Evolutionary conservation across 2,113 vertebrate species (phyloP).

Genomic region (Parus major): DNA sequence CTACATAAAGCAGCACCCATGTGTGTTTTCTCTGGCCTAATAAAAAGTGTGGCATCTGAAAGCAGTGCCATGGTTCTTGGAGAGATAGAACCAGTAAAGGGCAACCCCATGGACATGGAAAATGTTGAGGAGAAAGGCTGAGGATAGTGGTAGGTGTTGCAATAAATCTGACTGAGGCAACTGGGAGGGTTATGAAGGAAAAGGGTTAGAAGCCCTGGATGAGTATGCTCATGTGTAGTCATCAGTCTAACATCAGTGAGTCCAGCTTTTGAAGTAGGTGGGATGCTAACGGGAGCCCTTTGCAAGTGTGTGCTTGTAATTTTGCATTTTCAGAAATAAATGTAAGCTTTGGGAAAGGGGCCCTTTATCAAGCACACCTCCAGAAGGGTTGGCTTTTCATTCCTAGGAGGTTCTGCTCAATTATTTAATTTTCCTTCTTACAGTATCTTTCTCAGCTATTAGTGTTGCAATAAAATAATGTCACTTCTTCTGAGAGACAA

Average conservation of each 20-base stretch:
- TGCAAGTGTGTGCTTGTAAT: not conserved
- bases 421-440: not conserved
- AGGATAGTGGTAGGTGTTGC: not conserved
- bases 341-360: not conserved
- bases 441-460: not conserved
- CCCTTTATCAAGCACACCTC: not conserved
- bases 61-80: not conserved
- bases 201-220: not conserved
- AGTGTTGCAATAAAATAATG: not conserved
- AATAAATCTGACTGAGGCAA: not conserved
- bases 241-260: not conserved
- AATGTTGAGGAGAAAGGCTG: not conserved
- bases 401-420: not conserved
- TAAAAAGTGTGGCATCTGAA: not conserved
- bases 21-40: not conserved
- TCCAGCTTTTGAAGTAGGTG: not conserved
- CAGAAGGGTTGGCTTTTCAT: not conserved
- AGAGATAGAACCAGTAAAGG: not conserved
- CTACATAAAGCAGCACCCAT: not conserved
- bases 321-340: not conserved
- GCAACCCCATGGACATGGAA: not conserved
- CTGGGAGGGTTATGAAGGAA: not conserved
- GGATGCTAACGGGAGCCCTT: not conserved
- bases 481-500: not conserved
- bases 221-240: accelerated